Evolutionary conservation across 1,140 invertebrate species (phyloP), one percentile per base, ranked within the genome.

Genomic region (Helicoverpa armigera): DNA sequence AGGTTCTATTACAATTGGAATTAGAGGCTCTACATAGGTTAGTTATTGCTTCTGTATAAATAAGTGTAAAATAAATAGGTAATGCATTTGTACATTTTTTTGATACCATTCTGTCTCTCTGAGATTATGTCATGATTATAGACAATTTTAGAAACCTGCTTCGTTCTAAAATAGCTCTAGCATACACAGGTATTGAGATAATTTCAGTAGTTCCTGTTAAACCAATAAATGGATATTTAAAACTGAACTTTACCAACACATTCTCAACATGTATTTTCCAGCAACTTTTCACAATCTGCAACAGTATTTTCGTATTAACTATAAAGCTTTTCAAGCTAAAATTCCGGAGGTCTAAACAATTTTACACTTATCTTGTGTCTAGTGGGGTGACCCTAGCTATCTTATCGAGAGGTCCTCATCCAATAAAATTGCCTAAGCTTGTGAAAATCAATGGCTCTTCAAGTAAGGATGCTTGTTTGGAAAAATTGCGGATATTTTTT

Each of bases 361-460:
- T 73, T 56, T 16, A 56, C 51, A 65, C 43, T 60, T 7, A 74
- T 74, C 51, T n/a, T n/a, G n/a, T 48, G n/a, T 16, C 54, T 14
- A 12, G 70, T 11, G 35, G 56, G 29, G 70, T 73, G 70, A 73
- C 70, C 70, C 70, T 73, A 48, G 60, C 60, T 51, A 76, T 76
- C 35, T 63, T 76, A 76, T 76, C 48, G 54, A 65, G 60, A 53
- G 60, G 16, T 58, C 18, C 60, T 31, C 69, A 16, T n/a, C 48
- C 51, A 90, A 91, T 89, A 86, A 90, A 87, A 89, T 84, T 80
- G 83, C 72, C 79, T 63, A 78, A 85, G 85, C 85, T 87, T 89
- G 88, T 88, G 86, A 88, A 91, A 91, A 91, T 89, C 89, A 90
- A 91, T 90, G 89, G 89, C 51, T 80, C 83, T 78, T 88, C 69